Evolutionary conservation across 1,140 invertebrate genomes (phyloP), one percentile per base, ranked within the genome.

Genomic region (Mycetomoellerius zeteki): DNA sequence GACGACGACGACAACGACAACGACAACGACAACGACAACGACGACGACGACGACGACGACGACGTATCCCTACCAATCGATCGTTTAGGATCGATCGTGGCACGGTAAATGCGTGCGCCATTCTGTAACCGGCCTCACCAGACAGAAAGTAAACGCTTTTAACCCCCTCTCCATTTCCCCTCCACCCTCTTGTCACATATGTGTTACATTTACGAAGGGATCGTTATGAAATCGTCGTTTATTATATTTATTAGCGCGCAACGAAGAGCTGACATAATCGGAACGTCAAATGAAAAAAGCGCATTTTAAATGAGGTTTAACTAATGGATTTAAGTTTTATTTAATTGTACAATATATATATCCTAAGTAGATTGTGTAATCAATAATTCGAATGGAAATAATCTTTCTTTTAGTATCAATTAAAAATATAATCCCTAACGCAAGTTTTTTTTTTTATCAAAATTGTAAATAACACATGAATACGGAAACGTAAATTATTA

Each of bases 51-150:
- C 21, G n/a, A 43, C 12, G 54, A 10, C 56, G 77, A 54, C 76
- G 71, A 47, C 76, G 76, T 89, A 90, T 90, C 86, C 62, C 88
- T 65, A 60, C 88, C 86, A 76, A 90, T 90, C 89, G 89, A 90
- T 90, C 80, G 86, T 21, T 43, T 47, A 21, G 76, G 69, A 90
- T 90, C 89, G 89, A 90, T 90, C 86, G 88, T 14, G 54, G 54
- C 86, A 75, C 50, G 62, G 60, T 50, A 73, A 90, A 56, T 90
- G 89, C 89, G 88, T 90, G 89, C 89, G 89, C 89, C 89, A 89
- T 77, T 37, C 88, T 56, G 67, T 58, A 64, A 73, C 58, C 37
- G 76, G 50, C 60, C 47, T 67, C 82, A 21, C 10, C 30, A 69
- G 56, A 84, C 80, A 84, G 80, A 84, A 84, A 84, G 80, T 84